Base-by-base conservation (phyloP, 2,797 vertebrate species). In the Schizothorax lantsangensis region DNA sequence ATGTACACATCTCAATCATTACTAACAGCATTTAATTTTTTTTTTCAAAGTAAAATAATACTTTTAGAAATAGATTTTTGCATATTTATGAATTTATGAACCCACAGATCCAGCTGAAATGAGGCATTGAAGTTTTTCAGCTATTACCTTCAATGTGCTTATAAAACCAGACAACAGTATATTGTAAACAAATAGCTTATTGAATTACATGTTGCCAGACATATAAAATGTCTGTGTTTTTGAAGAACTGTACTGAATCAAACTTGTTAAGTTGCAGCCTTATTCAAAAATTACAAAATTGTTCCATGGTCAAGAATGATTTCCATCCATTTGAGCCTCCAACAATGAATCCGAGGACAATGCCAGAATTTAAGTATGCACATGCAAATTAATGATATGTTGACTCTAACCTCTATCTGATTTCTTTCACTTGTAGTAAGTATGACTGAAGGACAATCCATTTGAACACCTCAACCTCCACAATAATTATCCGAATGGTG, bases 331-430 rank as follows among this genome's bases (percentile, higher is more conserved):
- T 52, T 68, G 10, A 81, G 64, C 45, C 19, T 52, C 26, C 15
- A 81, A 45, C 40, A 80, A 45, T 17, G 30, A 69, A 69, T 36
- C 11, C 79, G 38, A 38, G 79, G 64, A 49, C 64, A 69, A 81
- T 49, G 19, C 6, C 21, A 52, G 6, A 69, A 81, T 69, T 49
- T 54, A 14, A 82, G n/a, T 71, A 38, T 69, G 21, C 21, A 71
- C 38, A 71, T 69, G 3, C 5, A 30, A 36, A 54, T 17, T 6
- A n/a, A 38, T 69, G 6, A 26, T 40, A 54, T 54, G 30, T 54
- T 40, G 33, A 71, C 80, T 11, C 23, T 71, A 33, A 82, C 33
- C 47, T 69, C 64, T 11, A 68, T 52, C 19, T 15, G 14, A 49
- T 69, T 81, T 57, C 12, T 36, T 45, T 73, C 23, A 1, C 26